Evolutionary conservation across 2,888 invertebrate genomes (phyloP).

Genomic region (Mythimna lalbum): DNA sequence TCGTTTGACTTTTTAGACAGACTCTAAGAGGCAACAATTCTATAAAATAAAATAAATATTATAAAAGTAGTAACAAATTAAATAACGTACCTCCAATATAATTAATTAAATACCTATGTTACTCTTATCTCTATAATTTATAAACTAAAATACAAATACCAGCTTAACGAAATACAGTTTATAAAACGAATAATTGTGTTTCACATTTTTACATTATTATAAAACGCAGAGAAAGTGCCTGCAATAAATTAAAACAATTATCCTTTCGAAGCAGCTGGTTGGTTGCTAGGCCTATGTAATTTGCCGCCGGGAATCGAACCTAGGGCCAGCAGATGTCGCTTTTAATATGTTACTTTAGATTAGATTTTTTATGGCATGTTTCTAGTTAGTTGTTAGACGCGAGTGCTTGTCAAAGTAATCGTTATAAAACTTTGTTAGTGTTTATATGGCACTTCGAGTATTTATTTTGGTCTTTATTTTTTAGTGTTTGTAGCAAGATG

Average conservation of each 20-base stretch:
- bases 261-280: constrained; percentile 51
- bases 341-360: constrained; percentile 44
- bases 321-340: constrained; percentile 55
- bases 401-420: neutral
- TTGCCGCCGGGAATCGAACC: constrained; percentile 62
- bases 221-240: constrained; percentile 44
- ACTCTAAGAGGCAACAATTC: too few relatives aligned
- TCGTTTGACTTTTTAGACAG: too few relatives aligned
- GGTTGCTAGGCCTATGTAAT: constrained; percentile 52
- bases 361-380: constrained; percentile 52
- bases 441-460: constrained; percentile 1
- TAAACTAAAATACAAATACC: constrained; percentile 6
- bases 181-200: constrained; percentile 14
- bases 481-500: constrained; percentile 8
- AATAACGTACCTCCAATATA: neutral
- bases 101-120: constrained; percentile 4
- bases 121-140: constrained; percentile 16
- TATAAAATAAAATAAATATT: too few relatives aligned
- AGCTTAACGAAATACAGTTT: constrained; percentile 1
- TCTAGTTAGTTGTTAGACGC: constrained; percentile 27
- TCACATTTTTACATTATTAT: constrained; percentile 32
- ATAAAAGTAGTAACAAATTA: neutral
- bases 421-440: constrained; percentile 20
- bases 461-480: constrained; percentile 23
- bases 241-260: constrained; percentile 56